Conservation (phyloP, 1,140 invertebrate species). For the Saccostrea glomerata region DNA sequence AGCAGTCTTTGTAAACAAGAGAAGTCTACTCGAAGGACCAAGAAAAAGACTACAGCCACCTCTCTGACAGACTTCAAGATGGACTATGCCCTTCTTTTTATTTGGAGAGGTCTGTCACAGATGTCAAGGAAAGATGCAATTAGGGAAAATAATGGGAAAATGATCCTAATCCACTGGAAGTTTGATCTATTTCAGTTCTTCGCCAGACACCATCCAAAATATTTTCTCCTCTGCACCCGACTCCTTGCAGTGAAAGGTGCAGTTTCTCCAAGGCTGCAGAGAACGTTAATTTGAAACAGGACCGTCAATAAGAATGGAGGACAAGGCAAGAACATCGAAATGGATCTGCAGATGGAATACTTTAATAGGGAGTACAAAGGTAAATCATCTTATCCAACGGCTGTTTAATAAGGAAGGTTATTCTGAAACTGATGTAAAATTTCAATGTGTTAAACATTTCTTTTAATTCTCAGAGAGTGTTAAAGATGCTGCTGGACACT, state of each 20-base stretch:
- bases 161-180: conserved; percentile 49
- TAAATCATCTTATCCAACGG: neutral
- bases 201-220: conserved; percentile 48
- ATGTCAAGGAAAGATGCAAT: conserved; percentile 52
- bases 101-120: conserved; percentile 46
- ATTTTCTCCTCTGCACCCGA: conserved; percentile 48
- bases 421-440: neutral
- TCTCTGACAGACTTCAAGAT: neutral
- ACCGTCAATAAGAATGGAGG: too few species aligned
- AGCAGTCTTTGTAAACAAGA: neutral
- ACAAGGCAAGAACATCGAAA: too few species aligned
- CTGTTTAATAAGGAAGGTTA: neutral
- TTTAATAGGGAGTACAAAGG: conserved; percentile 34
- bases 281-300: conserved; percentile 53
- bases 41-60: neutral
- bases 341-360: too few species aligned
- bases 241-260: conserved; percentile 44
- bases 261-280: conserved; percentile 28
- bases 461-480: neutral
- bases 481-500: conserved; percentile 15
- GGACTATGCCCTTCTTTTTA: conserved; percentile 21
- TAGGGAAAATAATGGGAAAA: conserved; percentile 49
- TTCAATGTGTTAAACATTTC: neutral
- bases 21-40: neutral
- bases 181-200: conserved; percentile 49